Evolutionary conservation across 2,888 invertebrate species (phyloP), one percentile per base, ranked within the genome.

Genomic region (Hermaeophaga mercurialis): DNA sequence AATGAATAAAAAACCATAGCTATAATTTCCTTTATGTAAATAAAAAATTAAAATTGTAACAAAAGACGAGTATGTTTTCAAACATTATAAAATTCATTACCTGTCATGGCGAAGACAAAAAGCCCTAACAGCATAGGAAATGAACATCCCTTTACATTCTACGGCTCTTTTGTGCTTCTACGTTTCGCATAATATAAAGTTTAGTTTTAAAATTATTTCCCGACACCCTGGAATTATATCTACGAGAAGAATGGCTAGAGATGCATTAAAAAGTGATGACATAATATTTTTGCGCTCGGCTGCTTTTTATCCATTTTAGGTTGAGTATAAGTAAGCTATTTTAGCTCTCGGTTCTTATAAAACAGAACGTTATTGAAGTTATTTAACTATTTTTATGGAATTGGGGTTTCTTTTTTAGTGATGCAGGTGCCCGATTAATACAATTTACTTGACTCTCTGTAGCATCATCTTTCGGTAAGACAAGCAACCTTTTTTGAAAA

Each of bases 261-360:
- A 47, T 41, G 44, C 55, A 47, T 55, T 52, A 55, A 59, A 55
- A 59, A 50, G 46, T 44, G 54, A 59, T 55, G 55, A 55, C 55
- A 38, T 55, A 49, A 59, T 38, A 50, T 47, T 59, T 54, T 52
- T 38, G 19, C 55, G 52, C 47, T 38, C 41, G 28, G 39, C 11
- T 47, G 52, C 39, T 43, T 49, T 55, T 54, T 41, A 52, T 59
- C 50, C 52, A 28, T 54, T 22, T 43, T 17, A 33, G 44, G 45
- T 19, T 45, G 19, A 28, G 49, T 39, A 38, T 54, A 58, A 58
- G 26, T 52, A 39, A 54, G 45, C 45, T 49, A 47, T 54, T 46
- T 54, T 41, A 26, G 11, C 17, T 22, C 46, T 33, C 43, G 12
- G 8, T 28, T 41, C 18, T 39, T 39, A 47, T 41, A 54, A 54